Percentiles rank a stretch among this genome's conserved stretches.
Evolutionary conservation across 1,140 invertebrate species (phyloP).

Genomic region (Portunus trituberculatus): DNA sequence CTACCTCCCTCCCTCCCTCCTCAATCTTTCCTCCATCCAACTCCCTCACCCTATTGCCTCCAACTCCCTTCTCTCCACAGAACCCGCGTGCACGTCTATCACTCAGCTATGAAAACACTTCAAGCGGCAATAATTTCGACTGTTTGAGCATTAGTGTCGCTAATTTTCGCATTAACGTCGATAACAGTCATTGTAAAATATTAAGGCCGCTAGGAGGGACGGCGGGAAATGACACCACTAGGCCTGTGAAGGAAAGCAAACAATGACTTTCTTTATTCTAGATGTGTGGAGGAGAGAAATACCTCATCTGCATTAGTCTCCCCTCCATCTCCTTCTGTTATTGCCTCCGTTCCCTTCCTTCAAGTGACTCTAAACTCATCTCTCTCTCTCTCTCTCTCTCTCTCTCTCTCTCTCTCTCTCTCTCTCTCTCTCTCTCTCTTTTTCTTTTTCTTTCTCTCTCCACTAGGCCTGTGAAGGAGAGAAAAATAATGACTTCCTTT

Average conservation of each 20-base stretch:
- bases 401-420: conserved; percentile 38
- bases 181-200: background rate
- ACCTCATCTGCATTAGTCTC: no score
- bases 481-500: no score
- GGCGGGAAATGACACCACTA: background rate
- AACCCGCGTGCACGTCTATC: background rate
- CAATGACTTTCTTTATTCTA: no score
- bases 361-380: no score
- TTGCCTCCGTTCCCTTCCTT: no score
- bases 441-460: background rate
- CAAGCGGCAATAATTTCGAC: background rate
- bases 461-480: background rate
- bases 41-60: background rate
- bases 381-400: conserved; percentile 58
- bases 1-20: background rate
- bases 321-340: conserved; percentile 6
- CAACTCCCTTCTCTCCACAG: background rate
- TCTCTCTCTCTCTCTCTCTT: conserved; percentile 37
- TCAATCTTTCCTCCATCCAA: background rate
- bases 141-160: background rate
- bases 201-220: background rate
- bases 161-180: conserved; percentile 23
- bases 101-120: conserved; percentile 1
- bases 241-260: background rate
- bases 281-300: no score